Evolutionary conservation across 2,797 vertebrate genomes (phyloP).

Genomic region (Myotis myotis): DNA sequence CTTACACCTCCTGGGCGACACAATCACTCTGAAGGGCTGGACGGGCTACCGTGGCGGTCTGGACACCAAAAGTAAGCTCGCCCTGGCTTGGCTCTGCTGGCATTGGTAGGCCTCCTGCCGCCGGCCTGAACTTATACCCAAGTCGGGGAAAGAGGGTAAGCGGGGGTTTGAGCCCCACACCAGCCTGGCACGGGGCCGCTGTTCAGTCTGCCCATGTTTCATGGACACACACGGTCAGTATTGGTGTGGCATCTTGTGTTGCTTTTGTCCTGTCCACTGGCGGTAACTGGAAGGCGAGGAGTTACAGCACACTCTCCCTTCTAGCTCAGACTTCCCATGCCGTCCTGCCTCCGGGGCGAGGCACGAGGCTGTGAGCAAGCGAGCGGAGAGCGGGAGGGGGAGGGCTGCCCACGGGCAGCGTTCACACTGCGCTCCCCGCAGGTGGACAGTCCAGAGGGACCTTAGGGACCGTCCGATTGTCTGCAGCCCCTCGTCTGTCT

Average conservation of each 20-base stretch:
- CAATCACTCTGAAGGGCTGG: conserved; percentile 95
- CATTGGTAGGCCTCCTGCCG: background rate
- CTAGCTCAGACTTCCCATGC: background rate
- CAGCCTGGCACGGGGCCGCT: background rate
- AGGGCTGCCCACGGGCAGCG: rapidly evolving
- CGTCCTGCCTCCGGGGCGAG: background rate
- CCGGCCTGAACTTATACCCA: background rate
- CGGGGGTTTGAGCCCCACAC: background rate
- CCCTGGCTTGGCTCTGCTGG: background rate
- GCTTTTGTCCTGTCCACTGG: background rate
- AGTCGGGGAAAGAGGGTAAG: background rate
- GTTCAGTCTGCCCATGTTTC: background rate
- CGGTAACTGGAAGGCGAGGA: background rate
- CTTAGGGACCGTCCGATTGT: background rate
- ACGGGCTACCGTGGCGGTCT: conserved; percentile 97
- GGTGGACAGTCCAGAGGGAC: background rate
- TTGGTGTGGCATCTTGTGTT: background rate
- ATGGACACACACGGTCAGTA: background rate
- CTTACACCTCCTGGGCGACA: conserved; percentile 93
- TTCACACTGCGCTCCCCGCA: background rate
- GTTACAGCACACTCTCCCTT: background rate
- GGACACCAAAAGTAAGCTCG: conserved; percentile 95
- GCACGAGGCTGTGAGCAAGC: background rate
- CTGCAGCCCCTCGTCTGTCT: background rate
- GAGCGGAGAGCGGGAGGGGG: background rate